These are phyloP conservation scores for Marcusenius ussheri DNA, from an alignment of 2,113 vertebrate genomes.

Conservation along the genomic window DNA sequence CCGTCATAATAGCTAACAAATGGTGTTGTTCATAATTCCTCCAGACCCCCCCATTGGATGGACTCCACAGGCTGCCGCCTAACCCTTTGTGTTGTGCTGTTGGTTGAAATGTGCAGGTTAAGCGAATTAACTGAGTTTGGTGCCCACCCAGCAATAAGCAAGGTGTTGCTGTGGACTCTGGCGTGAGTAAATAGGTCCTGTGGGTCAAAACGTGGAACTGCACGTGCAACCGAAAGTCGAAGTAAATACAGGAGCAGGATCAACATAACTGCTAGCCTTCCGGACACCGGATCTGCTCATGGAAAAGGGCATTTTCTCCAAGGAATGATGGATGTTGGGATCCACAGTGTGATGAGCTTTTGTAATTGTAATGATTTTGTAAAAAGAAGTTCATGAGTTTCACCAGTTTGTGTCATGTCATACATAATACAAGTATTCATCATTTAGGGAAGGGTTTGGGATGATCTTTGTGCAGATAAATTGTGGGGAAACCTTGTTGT, in stretches of 20 bases:
- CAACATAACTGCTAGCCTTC: not conserved
- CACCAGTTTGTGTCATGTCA: not conserved
- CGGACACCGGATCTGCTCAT: not conserved
- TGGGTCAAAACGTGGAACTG: not conserved
- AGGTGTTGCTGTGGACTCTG: too few relatives aligned
- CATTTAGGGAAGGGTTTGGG: not conserved
- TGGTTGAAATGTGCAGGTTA: not conserved
- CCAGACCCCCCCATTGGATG: not conserved
- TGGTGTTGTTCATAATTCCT: not conserved
- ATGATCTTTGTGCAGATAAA: not conserved
- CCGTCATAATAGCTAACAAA: constrained; percentile 10
- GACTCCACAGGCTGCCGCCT: not conserved
- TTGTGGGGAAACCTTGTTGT: not conserved
- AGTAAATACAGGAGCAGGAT: not conserved
- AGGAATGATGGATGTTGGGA: not conserved
- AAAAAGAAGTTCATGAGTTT: not conserved
- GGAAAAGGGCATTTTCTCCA: not conserved
- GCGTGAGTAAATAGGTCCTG: not conserved
- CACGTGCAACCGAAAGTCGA: not conserved
- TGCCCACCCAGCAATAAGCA: not conserved
- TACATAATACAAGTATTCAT: not conserved
- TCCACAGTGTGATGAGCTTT: not conserved
- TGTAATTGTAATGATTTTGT: not conserved
- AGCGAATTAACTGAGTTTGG: not conserved
- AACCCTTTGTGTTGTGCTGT: not conserved